Base-by-base conservation (phyloP, 92 coral and sea anemone genomes). In the Umimayanthus kanabou region DNA sequence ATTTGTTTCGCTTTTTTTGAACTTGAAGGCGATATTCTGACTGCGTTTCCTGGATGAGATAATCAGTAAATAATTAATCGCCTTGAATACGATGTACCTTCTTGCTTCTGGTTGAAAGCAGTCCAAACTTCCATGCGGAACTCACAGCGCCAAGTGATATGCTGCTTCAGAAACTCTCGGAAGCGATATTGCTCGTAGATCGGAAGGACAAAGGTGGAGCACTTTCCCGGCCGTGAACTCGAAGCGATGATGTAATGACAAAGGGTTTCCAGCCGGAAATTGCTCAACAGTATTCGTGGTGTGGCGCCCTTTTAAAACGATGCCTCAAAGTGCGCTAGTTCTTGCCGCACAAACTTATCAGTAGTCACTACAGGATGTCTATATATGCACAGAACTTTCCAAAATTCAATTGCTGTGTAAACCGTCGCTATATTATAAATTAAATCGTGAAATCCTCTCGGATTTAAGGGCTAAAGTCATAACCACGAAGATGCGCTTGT, bases 61-160 rank as follows among this genome's bases (percentile, higher is more conserved):
- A 93, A 92, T 92, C 87, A 42, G 91, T 94, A 88, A 93, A 95
- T 95, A 85, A 95, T 95, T 93, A 78, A 95, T 95, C 88, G 88
- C 7, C 74, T 89, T 77, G 89, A 90, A 91, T 85, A 88, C 67
- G 88, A 93, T 91, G 85, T 72, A 65, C 75, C 67, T 80, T 73
- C 66, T 7, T 43, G 45, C 66, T 81, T 45, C 20, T 39, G 80
- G 79, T 50, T 6, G 80, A 91, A 80, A 79, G 84, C 67, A 66
- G 89, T 57, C 72, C 39, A 80, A 67, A 85, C 91, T 89, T 82
- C 77, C 83, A 76, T 88, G 93, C 89, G 83, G 93, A 88, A 88
- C 83, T 49, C 76, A 49, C 73, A 73, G 43, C 69, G 77, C 87
- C 57, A 28, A 49, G 3, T 23, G 11, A 20, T 42, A 39, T 4